These are phyloP conservation scores for Drosophila serrata DNA, from an alignment of 1,140 invertebrate genomes.

Conservation along the genomic window DNA sequence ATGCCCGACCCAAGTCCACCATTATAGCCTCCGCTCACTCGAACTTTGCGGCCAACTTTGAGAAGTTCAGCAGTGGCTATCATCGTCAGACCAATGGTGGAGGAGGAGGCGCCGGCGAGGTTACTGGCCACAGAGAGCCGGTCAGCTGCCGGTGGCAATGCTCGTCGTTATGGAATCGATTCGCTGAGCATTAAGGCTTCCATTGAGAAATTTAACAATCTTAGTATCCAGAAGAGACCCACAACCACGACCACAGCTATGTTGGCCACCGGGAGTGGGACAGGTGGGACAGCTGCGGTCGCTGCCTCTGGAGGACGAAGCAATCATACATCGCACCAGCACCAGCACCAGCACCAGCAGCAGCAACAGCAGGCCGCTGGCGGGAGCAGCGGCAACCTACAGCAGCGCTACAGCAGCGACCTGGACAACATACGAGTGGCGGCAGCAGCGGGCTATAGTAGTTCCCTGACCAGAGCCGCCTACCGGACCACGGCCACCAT, in stretches of 20 bases:
- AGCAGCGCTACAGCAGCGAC: slow-evolving; percentile 76
- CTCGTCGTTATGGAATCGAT: slow-evolving; percentile 68
- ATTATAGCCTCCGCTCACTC: slow-evolving; percentile 69
- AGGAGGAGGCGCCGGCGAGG: slow-evolving; percentile 3
- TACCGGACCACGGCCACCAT: slow-evolving; percentile 54
- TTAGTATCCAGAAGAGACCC: slow-evolving; percentile 67
- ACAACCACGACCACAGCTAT: slow-evolving; percentile 5
- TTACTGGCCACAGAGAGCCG: slow-evolving; percentile 1
- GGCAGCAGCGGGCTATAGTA: slow-evolving; percentile 63
- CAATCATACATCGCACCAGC: slow-evolving; percentile 4
- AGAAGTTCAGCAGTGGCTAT: slow-evolving; percentile 68
- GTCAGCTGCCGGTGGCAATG: slow-evolving; percentile 37
- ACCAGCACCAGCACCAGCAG: too few species aligned
- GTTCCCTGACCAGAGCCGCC: slow-evolving; percentile 69
- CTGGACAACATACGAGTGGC: slow-evolving; percentile 62
- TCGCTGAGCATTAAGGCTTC: slow-evolving; percentile 79
- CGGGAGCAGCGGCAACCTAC: slow-evolving; percentile 71
- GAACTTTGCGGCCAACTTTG: slow-evolving; percentile 71
- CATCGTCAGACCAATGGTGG: slow-evolving; percentile 73
- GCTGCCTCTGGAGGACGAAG: neutral
- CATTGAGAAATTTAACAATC: slow-evolving; percentile 83
- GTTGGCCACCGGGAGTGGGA: neutral
- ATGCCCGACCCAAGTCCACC: slow-evolving; percentile 72
- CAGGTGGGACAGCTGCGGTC: neutral
- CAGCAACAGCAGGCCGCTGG: neutral